Evolutionary conservation across 2,113 vertebrate genomes (phyloP), one percentile per base, ranked within the genome.

Genomic region (Datnioides undecimradiatus): DNA sequence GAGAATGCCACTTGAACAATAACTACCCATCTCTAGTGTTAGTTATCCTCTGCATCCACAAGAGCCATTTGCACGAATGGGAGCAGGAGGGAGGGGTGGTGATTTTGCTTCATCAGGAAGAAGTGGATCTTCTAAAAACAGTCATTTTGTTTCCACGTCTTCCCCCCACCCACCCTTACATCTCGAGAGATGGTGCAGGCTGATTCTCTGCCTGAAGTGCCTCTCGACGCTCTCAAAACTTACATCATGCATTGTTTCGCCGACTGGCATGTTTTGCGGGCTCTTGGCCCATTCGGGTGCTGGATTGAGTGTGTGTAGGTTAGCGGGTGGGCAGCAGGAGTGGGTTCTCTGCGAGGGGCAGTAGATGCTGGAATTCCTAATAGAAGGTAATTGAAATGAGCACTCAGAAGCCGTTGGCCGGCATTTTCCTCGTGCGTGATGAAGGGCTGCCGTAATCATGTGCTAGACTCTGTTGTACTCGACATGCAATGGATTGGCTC

Each of bases 61-160:
- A 92, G 87, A 81, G 87, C 80, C 82, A 59, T 87, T 88, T 82
- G 13, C 76, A 57, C 64, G 3, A 8, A 27, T 8, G 49, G 66
- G 45, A 52, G 13, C 76, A 57, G 59, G 3, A 8, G 23, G 11
- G 49, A 62, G 45, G 57, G 46, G n/a, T 62, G 38, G 46, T 54
- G 74, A 84, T 74, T 88, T 87, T 46, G 85, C 89, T 90, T 88
- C 88, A 90, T 89, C 88, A 84, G 68, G 60, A 92, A 86, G 89
- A 92, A 92, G 90, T 90, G 91, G 90, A 88, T 76, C 90, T 90
- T 93, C 86, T 92, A 73, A 90, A 92, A 93, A 89, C 88, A 88
- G 79, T 82, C 80, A 89, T 90, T 87, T 77, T 71, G 76, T 81
- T 67, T 48, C 69, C 11, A 21, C 60, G 59, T 90, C 87, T 89